phyloP scores from a whole-genome alignment of 2,113 vertebrate species.

The Tupaia tana region DNA sequence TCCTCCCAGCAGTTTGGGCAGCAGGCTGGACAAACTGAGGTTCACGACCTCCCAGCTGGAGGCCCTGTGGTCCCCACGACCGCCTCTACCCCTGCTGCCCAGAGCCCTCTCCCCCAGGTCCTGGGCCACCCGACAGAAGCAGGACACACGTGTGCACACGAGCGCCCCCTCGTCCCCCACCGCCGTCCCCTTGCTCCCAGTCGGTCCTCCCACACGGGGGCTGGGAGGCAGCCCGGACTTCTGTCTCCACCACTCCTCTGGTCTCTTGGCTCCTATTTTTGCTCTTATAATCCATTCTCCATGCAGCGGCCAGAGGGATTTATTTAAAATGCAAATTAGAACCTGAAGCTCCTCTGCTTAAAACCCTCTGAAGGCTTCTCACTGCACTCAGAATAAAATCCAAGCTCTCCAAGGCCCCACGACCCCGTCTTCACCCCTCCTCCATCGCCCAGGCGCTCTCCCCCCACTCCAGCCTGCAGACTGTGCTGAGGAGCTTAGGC shows the following conservation, averaged over 20 bases:
- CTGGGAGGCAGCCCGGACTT: background rate
- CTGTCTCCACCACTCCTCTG: background rate
- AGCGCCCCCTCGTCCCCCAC: too few species aligned
- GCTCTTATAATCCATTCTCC: conserved; percentile 58
- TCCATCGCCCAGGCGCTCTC: background rate
- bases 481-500: background rate
- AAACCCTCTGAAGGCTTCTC: conserved; percentile 34
- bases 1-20: background rate
- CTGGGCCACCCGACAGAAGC: background rate
- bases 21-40: background rate
- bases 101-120: background rate
- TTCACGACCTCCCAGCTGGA: background rate
- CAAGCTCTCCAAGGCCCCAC: background rate
- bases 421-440: too few species aligned
- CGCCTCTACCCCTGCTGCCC: background rate
- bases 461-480: background rate
- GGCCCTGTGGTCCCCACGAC: background rate
- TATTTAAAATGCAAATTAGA: conserved; percentile 76
- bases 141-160: rapidly evolving
- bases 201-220: background rate
- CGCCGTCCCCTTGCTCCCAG: too few species aligned
- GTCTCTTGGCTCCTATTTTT: background rate
- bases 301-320: background rate
- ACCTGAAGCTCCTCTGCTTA: background rate
- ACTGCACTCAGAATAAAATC: conserved; percentile 12